phyloP scores from a whole-genome alignment of 2,797 vertebrate species.

The Yasuhikotakia modesta region DNA sequence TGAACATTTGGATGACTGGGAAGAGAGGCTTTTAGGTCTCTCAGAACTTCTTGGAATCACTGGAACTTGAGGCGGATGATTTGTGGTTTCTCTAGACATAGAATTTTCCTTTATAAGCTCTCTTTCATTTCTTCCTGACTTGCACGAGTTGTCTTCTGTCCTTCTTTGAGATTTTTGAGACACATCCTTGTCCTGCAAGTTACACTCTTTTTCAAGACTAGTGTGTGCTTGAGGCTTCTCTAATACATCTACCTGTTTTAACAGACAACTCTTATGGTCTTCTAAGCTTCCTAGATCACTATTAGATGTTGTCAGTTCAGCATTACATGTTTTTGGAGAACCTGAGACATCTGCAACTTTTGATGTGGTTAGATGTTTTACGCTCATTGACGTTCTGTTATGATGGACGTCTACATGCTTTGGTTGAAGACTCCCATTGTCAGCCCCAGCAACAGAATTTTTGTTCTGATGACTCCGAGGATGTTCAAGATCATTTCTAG shows the following conservation, averaged over 20 bases:
- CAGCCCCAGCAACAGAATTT: conserved; percentile 18
- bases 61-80: conserved; percentile 56
- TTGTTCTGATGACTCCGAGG: conserved; percentile 39
- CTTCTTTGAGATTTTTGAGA: conserved; percentile 16
- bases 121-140: conserved; percentile 70
- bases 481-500: conserved; percentile 48
- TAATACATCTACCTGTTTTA: conserved; percentile 51
- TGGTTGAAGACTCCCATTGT: conserved; percentile 39
- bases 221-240: conserved; percentile 41
- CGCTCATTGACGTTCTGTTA: conserved; percentile 57
- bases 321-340: background rate
- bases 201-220: conserved; percentile 60
- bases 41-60: conserved; percentile 71
- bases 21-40: conserved; percentile 66
- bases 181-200: conserved; percentile 54
- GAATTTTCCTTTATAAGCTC: conserved; percentile 70
- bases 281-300: conserved; percentile 40
- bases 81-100: conserved; percentile 61
- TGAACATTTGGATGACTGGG: conserved; percentile 53
- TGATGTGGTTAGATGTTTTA: background rate
- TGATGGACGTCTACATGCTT: conserved; percentile 37
- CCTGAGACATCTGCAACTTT: background rate
- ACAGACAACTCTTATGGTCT: conserved; percentile 41
- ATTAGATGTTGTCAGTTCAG: conserved; percentile 1
- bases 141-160: conserved; percentile 54